Base-by-base conservation (phyloP, 2,888 invertebrate species). In the Archips xylosteana region DNA sequence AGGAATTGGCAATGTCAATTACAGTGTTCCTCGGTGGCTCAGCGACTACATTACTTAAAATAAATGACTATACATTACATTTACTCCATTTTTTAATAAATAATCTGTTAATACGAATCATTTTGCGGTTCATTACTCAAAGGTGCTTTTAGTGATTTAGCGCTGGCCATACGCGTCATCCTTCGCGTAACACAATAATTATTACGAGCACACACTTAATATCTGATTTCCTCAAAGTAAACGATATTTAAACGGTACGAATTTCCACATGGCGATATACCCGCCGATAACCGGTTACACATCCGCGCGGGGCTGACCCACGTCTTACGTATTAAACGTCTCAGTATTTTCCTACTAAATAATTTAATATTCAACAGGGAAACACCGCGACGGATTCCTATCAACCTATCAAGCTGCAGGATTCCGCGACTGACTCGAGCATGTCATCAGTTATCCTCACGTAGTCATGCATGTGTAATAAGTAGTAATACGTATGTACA, bases 291-390 rank as follows among this genome's bases (percentile, higher is more conserved):
- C 70, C 65, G 74, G 69, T 64, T 54, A 57, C 47, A 57, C 57
- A 64, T 74, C 73, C 69, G 73, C 70, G 60, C 45, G 70, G 69
- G 74, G 65, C 65, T 54, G 60, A 68, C 74, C 74, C 59, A 49
- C 64, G 42, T 4, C 59, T 71, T 57, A 32, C 63, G 64, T 74
- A 6, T 23, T 70, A 64, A 70, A 65, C 69, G 70, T 23, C 69
- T 51, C 64, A 69, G 57, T 42, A 23, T 74, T 65, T 74, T 70
- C 74, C 74, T 61, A 65, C 60, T 65, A 74, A 61, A 70, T 49
- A 9, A 23, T 51, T 74, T 74, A 49, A 70, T 61, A 70, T 51
- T 70, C 64, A 70, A 45, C 34, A 39, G 51, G 70, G 60, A 60
- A 69, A 70, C 51, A 65, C 47, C 61, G 23, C 39, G 39, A 39